Evolutionary conservation across 1,140 invertebrate genomes (phyloP), one percentile per base, ranked within the genome.

Genomic region (Drosophila sp.): DNA sequence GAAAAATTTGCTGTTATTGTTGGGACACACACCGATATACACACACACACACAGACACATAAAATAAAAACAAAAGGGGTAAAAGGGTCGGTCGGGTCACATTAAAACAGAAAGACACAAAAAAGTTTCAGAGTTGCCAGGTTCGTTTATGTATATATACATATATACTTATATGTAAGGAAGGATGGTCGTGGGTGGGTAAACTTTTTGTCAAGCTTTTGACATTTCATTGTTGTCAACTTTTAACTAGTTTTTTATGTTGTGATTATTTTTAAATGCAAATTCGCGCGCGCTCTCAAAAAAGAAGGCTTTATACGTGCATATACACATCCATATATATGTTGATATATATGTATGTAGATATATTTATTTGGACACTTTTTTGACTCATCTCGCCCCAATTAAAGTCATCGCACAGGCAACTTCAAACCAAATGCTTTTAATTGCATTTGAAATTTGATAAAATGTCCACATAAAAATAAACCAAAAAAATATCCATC

Each of bases 231-330:
- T 87, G 83, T 86, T 86, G 83, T 89, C 83, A 87, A 87, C 84
- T 87, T 87, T 87, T 84, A 87, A 87, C 83, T 87, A 89, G 76
- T 87, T 87, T 89, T 83, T 86, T 79, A 87, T 82, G 78, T 72
- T 82, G 70, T 87, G 80, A 70, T 80, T 87, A 72, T 89, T 84
- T 80, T 70, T 66, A 79, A 87, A 86, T 86, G 83, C 83, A 80
- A 83, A 84, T 89, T 61, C 33, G 44, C 82, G 60, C 79, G 54
- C 70, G 56, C 66, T 63, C 50, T 27, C 29, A 70, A 11, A 47
- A 35, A 41, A 72, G 60, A 11, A 41, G 44, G 7, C 44, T 50
- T 27, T 50, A 50, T 50, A 50, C 40, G 35, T 17, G n/a, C 6
- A 32, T 30, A 57, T n/a, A 29, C 4, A 7, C 40, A 41, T 17